Evolutionary conservation across 2,113 vertebrate species (phyloP).

Genomic region (Saguinus midas): DNA sequence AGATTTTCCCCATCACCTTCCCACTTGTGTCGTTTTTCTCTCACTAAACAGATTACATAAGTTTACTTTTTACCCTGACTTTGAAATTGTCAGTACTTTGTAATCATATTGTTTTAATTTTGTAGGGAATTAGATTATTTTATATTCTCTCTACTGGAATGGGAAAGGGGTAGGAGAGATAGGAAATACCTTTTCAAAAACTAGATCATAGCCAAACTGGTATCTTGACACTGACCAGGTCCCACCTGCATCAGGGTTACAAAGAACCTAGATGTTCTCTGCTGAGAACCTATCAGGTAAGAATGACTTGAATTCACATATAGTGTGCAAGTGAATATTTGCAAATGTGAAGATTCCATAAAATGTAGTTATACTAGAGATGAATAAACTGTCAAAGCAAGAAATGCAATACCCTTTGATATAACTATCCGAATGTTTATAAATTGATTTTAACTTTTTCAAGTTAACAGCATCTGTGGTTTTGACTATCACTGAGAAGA

Average conservation of each 20-base stretch:
- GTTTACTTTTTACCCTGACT: not conserved
- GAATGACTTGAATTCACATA: not conserved
- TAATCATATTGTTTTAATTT: not conserved
- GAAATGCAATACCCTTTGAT: not conserved
- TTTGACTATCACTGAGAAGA: not conserved
- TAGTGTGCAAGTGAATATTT: not conserved
- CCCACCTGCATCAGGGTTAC: not conserved
- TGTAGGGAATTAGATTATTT: not conserved
- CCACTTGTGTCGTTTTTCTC: not conserved
- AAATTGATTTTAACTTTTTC: not conserved
- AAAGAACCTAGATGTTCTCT: not conserved
- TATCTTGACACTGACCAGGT: not conserved
- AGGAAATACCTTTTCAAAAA: not conserved
- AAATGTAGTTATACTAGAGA: not conserved
- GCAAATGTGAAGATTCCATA: not conserved
- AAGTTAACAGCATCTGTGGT: not conserved
- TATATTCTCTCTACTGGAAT: not conserved
- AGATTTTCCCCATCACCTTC: not conserved
- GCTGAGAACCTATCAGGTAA: not conserved
- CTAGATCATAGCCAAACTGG: not conserved
- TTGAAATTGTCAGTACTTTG: not conserved
- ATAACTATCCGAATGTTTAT: not conserved
- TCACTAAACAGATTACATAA: not conserved
- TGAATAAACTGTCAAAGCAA: not conserved
- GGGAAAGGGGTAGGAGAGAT: not conserved